These are phyloP conservation scores for Nothocercus julius DNA, from an alignment of 2,113 vertebrate genomes.

Conservation along the genomic window DNA sequence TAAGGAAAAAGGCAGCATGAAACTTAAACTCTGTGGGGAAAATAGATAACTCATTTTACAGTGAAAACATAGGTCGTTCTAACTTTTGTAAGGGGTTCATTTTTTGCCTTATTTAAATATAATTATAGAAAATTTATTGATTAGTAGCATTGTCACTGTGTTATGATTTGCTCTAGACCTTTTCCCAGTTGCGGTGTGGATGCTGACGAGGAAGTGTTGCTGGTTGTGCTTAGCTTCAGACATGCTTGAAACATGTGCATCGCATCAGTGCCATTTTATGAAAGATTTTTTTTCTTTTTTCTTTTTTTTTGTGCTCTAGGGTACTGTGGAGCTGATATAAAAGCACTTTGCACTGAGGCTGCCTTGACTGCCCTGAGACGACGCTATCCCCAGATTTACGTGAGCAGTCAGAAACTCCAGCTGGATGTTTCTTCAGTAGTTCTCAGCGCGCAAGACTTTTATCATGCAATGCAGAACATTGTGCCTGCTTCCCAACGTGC, in stretches of 20 bases:
- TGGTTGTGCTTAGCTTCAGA: neutral
- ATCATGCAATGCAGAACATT: constrained; percentile 92
- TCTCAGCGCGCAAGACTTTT: constrained; percentile 92
- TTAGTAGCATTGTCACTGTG: neutral
- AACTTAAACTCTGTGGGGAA: neutral
- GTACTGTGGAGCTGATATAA: constrained; percentile 98
- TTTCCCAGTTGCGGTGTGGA: neutral
- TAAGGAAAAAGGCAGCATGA: neutral
- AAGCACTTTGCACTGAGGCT: constrained; percentile 99
- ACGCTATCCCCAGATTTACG: constrained; percentile 97
- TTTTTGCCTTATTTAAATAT: neutral
- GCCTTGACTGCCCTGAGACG: constrained; percentile 93
- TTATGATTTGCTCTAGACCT: neutral
- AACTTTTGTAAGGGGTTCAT: neutral
- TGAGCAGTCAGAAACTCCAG: constrained; percentile 93
- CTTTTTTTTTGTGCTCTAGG: constrained; percentile 79
- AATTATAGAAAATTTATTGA: neutral
- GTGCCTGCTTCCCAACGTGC: constrained; percentile 96
- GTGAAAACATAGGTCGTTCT: neutral
- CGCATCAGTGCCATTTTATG: neutral
- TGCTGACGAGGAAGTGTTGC: neutral
- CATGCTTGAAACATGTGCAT: neutral
- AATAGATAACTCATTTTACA: neutral
- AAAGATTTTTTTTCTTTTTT: neutral
- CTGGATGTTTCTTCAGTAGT: constrained; percentile 93